Base-by-base conservation (phyloP, 2,113 vertebrate species). In the Sinosuthora webbiana region DNA sequence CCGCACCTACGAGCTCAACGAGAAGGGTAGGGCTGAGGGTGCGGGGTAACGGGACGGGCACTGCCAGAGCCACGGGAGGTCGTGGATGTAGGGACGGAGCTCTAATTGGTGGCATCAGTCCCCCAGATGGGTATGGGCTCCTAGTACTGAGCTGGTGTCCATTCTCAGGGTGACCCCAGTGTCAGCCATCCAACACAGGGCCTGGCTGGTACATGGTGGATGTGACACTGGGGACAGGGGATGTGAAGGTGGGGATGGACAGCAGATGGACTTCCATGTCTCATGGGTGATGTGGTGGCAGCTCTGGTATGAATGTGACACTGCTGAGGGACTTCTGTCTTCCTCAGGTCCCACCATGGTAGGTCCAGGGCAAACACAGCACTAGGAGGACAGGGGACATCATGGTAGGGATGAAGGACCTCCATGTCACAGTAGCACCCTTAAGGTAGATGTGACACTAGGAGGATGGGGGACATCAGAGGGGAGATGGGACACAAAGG, bases 1-100 rank as follows among this genome's bases (percentile, higher is more conserved):
- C 86, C 97, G 92, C 55, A 90, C 97, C 41, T 98, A 98, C 6
- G 99, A 99, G 97, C 98, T 99, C 91, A 99, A 99, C 0, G 98
- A 99, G 89, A 99, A 97, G 97, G 99, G 99, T 99, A 95, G 15
- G 90, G 37, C 71, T 31, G 76, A 23, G 50, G 23, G 11, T 1
- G 41, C 23, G 67, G 50, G 31, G 2, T 1, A 3, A 5, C 3
- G 83, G 78, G 47, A 13, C 4, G 25, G 73, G 49, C 0, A 0
- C 18, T 9, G 42, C 16, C 0, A 0, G 33, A 42, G 74, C 39
- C 45, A 9, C 2, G 5, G 50, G 50, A 31, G 17, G 13, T 8
- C 12, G 1, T 1, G 28, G 81, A 0, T 25, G 2, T 10, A 10
- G 75, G 52, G 44, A 14, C n/a, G 49, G 71, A 53, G 44, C 7